Percentiles rank a stretch among this genome's conserved stretches.
These are phyloP conservation scores for Melanaphis sacchari DNA, from an alignment of 1,140 invertebrate species.

Conservation along the genomic window DNA sequence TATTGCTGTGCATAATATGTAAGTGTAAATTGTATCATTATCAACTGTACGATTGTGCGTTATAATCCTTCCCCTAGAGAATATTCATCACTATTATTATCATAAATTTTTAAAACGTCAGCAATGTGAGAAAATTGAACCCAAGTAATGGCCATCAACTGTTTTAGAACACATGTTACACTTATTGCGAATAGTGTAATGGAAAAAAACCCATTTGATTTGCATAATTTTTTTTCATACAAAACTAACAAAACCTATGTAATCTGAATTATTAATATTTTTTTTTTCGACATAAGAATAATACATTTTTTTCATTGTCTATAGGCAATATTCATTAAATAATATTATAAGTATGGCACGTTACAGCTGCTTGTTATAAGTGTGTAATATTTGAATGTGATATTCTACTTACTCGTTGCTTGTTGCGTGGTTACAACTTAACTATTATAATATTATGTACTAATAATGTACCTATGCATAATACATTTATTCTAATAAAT, in stretches of 20 bases:
- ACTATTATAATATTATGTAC: background rate
- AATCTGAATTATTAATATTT: slow-evolving; percentile 4
- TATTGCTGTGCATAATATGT: background rate
- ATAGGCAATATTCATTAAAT: background rate
- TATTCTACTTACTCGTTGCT: background rate
- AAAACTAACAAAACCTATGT: background rate
- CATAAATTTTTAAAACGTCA: background rate
- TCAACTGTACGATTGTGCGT: background rate
- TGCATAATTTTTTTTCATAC: background rate
- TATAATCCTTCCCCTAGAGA: background rate
- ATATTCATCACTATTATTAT: slow-evolving; percentile 16
- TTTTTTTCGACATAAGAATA: background rate
- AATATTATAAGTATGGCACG: background rate
- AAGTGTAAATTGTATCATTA: slow-evolving; percentile 11
- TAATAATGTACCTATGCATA: background rate
- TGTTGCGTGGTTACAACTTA: background rate
- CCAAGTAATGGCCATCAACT: background rate
- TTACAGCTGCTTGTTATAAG: background rate
- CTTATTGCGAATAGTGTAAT: background rate
- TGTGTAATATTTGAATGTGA: background rate
- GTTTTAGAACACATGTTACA: background rate
- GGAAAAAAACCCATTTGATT: background rate
- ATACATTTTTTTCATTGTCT: background rate
- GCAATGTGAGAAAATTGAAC: background rate
- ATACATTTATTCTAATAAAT: background rate